Percentiles rank a stretch among this genome's conserved stretches.
Conservation (phyloP, 2,113 vertebrate species). For the Etheostoma spectabile region DNA sequence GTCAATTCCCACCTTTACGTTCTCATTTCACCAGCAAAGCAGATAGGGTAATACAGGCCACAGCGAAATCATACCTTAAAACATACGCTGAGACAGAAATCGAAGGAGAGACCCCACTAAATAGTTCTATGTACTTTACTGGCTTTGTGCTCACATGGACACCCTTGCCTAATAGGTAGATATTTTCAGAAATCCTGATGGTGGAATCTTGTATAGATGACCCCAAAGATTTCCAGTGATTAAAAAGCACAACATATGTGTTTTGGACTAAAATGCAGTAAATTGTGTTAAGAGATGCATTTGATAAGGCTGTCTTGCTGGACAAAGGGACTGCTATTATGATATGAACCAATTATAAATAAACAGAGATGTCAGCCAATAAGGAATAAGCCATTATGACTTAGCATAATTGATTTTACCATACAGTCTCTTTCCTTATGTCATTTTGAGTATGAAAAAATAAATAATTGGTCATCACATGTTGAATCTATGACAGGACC, state of each 20-base stretch:
- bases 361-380: conserved; percentile 45
- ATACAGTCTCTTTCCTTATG: background rate
- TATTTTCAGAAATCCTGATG: background rate
- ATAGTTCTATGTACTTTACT: conserved; percentile 9
- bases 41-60: conserved; percentile 40
- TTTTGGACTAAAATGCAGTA: conserved; percentile 21
- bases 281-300: conserved; percentile 24
- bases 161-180: background rate
- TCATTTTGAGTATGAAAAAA: conserved; percentile 6
- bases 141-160: background rate
- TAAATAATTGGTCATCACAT: background rate
- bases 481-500: conserved; percentile 13
- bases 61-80: conserved; percentile 10
- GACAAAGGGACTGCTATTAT: conserved; percentile 26
- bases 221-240: background rate
- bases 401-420: too few species aligned
- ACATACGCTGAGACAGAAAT: background rate
- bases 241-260: conserved; percentile 4
- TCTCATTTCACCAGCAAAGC: conserved; percentile 47
- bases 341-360: conserved; percentile 55
- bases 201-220: background rate
- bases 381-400: conserved; percentile 34
- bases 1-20: conserved; percentile 38
- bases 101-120: background rate
- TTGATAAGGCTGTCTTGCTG: conserved; percentile 10